Conservation (phyloP, 2,797 vertebrate genomes). For the Harpagifer antarcticus region DNA sequence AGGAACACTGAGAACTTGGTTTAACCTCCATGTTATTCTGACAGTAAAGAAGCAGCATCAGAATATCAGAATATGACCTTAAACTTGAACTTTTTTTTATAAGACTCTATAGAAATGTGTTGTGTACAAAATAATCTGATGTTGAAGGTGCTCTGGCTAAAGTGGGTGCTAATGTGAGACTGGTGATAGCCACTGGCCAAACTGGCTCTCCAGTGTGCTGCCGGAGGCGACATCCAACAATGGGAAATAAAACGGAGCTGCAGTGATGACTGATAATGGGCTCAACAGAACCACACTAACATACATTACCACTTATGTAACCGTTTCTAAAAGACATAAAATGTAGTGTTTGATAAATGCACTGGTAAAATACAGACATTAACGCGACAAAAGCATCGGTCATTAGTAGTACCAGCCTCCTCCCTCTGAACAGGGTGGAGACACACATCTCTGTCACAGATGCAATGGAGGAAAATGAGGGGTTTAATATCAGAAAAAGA, state of each 20-base stretch:
- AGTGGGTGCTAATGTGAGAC: slow-evolving; percentile 1
- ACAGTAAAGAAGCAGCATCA: background rate
- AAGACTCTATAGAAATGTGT: background rate
- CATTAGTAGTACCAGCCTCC: slow-evolving; percentile 64
- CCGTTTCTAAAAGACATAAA: background rate
- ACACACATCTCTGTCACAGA: slow-evolving; percentile 34
- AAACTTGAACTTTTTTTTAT: slow-evolving; percentile 17
- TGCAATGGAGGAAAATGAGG: slow-evolving; percentile 13
- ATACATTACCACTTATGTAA: accelerated
- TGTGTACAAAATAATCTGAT: background rate
- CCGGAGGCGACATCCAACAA: slow-evolving; percentile 64
- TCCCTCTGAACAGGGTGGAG: slow-evolving; percentile 73
- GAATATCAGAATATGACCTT: background rate
- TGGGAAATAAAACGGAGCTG: slow-evolving; percentile 53
- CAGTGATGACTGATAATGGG: background rate
- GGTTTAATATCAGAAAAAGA: slow-evolving; percentile 11
- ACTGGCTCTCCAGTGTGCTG: slow-evolving; percentile 35
- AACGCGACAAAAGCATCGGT: slow-evolving; percentile 56
- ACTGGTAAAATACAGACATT: slow-evolving; percentile 21
- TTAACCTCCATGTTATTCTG: background rate
- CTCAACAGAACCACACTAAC: no score
- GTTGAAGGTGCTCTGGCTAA: background rate
- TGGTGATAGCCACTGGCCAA: slow-evolving; percentile 43
- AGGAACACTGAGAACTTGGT: background rate
- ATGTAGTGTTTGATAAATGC: background rate